These are phyloP conservation scores for Drosophila bunnanda DNA, from an alignment of 2,888 invertebrate genomes.

Conservation along the genomic window DNA sequence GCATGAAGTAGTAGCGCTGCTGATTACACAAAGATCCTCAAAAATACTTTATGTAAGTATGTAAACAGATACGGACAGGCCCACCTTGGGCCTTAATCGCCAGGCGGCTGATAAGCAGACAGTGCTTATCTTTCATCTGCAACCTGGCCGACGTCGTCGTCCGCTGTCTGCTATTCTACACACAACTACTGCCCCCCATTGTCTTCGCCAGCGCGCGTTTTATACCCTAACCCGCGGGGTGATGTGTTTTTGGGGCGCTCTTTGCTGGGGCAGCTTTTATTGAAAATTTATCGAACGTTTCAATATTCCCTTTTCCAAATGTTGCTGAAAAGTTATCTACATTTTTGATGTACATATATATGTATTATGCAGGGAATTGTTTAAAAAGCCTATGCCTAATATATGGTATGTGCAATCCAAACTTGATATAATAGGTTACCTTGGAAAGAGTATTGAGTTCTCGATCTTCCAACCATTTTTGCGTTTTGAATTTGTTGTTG, in stretches of 20 bases:
- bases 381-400: too few relatives aligned
- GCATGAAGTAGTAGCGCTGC: slow-evolving; percentile 24
- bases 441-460: slow-evolving; percentile 2
- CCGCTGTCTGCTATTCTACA: slow-evolving; percentile 18
- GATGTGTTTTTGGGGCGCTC: neutral
- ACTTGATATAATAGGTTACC: too few relatives aligned
- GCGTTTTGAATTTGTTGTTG: slow-evolving; percentile 2
- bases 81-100: slow-evolving; percentile 44
- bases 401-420: too few relatives aligned
- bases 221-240: slow-evolving; percentile 5
- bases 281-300: neutral
- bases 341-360: too few relatives aligned
- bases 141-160: slow-evolving; percentile 33
- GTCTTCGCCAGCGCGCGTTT: slow-evolving; percentile 43
- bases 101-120: slow-evolving; percentile 39
- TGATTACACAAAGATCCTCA: slow-evolving; percentile 54
- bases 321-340: neutral
- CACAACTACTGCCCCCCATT: slow-evolving; percentile 36
- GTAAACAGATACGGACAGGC: slow-evolving; percentile 43
- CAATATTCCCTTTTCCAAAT: neutral
- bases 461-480: neutral
- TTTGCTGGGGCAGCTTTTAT: neutral
- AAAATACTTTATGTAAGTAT: slow-evolving; percentile 69
- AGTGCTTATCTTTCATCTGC: slow-evolving; percentile 51
- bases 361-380: too few relatives aligned